phyloP scores from a whole-genome alignment of 2,888 invertebrate genomes.

The Chironomus riparius region DNA sequence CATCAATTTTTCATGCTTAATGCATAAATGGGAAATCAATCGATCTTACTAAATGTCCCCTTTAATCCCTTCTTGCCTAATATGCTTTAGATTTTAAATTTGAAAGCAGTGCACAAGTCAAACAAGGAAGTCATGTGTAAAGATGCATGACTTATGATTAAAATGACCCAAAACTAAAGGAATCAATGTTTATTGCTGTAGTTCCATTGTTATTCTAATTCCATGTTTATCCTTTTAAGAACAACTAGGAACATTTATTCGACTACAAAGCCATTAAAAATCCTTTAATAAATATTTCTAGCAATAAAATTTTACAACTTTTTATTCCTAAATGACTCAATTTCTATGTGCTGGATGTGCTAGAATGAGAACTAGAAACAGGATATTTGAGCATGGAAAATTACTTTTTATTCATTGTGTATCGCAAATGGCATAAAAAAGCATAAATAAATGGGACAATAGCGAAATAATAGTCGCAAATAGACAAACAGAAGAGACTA shows the following conservation, averaged over 20 bases:
- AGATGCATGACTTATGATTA: background rate
- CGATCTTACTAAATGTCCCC: background rate
- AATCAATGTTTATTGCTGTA: background rate
- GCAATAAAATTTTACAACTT: constrained; percentile 1
- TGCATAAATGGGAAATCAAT: background rate
- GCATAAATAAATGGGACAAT: no score
- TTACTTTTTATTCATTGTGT: constrained; percentile 4
- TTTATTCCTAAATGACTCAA: background rate
- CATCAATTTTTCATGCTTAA: background rate
- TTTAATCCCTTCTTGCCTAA: background rate
- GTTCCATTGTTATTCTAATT: background rate
- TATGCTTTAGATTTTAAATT: background rate
- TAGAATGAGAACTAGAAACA: background rate
- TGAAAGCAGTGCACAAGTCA: no score
- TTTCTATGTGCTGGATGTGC: background rate
- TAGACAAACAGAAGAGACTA: background rate
- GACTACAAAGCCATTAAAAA: background rate
- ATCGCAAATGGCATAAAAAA: constrained; percentile 20
- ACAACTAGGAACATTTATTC: background rate
- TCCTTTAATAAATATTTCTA: background rate
- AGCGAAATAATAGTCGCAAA: background rate
- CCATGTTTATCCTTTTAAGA: background rate
- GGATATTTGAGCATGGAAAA: background rate
- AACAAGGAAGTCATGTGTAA: no score
- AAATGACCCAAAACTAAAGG: background rate